These are phyloP conservation scores for Brachypterus glaber DNA, from an alignment of 2,888 invertebrate species.

Conservation along the genomic window DNA sequence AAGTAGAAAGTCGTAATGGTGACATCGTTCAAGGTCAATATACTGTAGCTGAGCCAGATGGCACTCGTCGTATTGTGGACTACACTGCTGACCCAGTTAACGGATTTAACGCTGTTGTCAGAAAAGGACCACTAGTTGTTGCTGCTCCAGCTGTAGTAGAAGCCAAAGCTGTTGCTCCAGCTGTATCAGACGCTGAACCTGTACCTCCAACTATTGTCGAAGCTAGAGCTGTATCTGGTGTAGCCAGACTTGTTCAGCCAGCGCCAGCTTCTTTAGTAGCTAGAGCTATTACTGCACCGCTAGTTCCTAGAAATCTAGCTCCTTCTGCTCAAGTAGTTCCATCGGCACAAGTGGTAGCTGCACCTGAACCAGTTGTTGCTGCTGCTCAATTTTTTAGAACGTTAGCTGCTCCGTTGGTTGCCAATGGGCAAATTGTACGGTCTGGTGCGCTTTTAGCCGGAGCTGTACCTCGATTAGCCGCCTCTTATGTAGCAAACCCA, in stretches of 20 bases:
- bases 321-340: constrained; percentile 12
- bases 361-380: constrained; percentile 16
- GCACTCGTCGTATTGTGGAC: constrained; percentile 47
- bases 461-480: constrained; percentile 12
- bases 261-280: constrained; percentile 15
- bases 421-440: constrained; percentile 13
- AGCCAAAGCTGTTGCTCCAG: constrained; percentile 22
- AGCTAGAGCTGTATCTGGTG: constrained; percentile 14
- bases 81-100: constrained; percentile 50
- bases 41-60: constrained; percentile 47
- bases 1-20: constrained; percentile 46
- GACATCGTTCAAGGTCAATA: constrained; percentile 49
- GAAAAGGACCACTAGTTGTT: constrained; percentile 41
- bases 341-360: constrained; percentile 16
- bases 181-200: constrained; percentile 18
- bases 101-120: constrained; percentile 51
- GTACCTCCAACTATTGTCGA: constrained; percentile 18
- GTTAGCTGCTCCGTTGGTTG: constrained; percentile 11
- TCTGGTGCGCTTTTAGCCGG: constrained; percentile 10
- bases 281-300: constrained; percentile 16
- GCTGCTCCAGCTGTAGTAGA: constrained; percentile 33
- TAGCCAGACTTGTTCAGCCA: constrained; percentile 11
- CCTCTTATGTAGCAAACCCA: constrained; percentile 16
- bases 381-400: constrained; percentile 11
- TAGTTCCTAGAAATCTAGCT: constrained; percentile 14